Evolutionary conservation across 2,888 invertebrate genomes (phyloP).

Genomic region (Drosophila nr. perissopoda): DNA sequence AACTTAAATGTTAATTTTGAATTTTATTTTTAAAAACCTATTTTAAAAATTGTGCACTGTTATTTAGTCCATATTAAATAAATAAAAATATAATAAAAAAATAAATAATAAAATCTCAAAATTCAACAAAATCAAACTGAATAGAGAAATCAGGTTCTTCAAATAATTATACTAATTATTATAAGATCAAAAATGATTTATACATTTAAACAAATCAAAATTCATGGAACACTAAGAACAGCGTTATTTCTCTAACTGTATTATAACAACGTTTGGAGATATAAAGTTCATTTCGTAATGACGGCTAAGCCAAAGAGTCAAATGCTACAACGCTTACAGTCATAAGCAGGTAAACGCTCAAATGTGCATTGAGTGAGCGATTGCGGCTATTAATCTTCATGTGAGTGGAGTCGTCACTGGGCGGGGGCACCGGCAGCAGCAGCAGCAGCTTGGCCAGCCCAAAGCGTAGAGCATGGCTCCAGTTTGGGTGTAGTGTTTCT

Average conservation of each 20-base stretch:
- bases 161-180: neutral
- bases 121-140: neutral
- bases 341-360: slow-evolving; percentile 1
- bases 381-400: slow-evolving; percentile 64
- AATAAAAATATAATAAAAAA: too few species aligned
- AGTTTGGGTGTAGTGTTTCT: slow-evolving; percentile 45
- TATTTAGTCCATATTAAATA: neutral
- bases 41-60: neutral
- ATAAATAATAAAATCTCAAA: neutral
- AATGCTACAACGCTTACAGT: slow-evolving; percentile 11
- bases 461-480: slow-evolving; percentile 29
- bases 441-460: slow-evolving; percentile 6
- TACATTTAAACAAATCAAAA: neutral
- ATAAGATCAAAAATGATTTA: neutral
- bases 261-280: slow-evolving; percentile 26
- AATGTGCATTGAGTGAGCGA: slow-evolving; percentile 32
- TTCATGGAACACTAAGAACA: neutral
- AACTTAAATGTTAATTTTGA: neutral
- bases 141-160: neutral
- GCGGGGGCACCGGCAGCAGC: slow-evolving; percentile 2
- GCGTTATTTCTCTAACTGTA: neutral
- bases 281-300: slow-evolving; percentile 54
- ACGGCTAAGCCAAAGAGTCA: slow-evolving; percentile 2
- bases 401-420: slow-evolving; percentile 43
- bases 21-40: neutral